Percentiles rank a stretch among this genome's conserved stretches.
Conservation (phyloP, 2,888 invertebrate genomes). For the Chelonus formosanus region DNA sequence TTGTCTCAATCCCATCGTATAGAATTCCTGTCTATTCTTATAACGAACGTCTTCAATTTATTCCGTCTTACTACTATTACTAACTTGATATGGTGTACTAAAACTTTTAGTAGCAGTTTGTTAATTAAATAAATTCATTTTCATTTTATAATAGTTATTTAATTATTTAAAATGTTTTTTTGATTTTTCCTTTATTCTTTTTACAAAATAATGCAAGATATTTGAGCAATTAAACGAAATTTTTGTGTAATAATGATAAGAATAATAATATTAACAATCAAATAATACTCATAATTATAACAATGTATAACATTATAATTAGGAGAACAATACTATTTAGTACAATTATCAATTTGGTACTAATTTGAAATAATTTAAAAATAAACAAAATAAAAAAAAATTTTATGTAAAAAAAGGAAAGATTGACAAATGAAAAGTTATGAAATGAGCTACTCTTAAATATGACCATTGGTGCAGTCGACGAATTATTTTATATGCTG, state of each 20-base stretch:
- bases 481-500: not conserved
- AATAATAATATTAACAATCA: conserved; percentile 39
- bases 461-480: too few species aligned
- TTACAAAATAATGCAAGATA: conserved; percentile 57
- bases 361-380: too few species aligned
- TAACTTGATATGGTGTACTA: not conserved
- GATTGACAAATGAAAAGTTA: too few species aligned
- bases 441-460: too few species aligned
- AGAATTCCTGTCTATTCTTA: conserved; percentile 1
- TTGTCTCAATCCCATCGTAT: not conserved
- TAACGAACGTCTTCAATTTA: not conserved
- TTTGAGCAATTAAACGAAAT: conserved; percentile 53
- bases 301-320: too few species aligned
- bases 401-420: too few species aligned
- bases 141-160: not conserved
- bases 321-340: too few species aligned
- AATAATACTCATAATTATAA: too few species aligned
- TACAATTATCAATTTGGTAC: too few species aligned
- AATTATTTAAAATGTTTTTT: conserved; percentile 29
- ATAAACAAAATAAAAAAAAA: too few species aligned
- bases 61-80: conserved; percentile 4
- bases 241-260: conserved; percentile 38
- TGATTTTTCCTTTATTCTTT: conserved; percentile 53
- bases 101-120: not conserved
- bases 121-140: conserved; percentile 3